Evolutionary conservation across 1,140 invertebrate genomes (phyloP).

Genomic region (Psix sp.): DNA sequence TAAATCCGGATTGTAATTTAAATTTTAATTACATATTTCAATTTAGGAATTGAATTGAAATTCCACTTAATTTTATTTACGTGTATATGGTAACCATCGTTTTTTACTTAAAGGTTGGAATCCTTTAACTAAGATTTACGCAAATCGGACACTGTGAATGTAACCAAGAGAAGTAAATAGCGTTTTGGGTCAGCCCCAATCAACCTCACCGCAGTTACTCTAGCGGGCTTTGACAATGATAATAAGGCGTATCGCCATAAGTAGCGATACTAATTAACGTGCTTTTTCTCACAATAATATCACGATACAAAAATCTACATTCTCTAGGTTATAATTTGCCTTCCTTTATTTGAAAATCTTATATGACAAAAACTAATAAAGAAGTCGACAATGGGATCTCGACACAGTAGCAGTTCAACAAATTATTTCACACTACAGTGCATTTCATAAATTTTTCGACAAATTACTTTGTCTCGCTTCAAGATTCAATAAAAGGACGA

Average conservation of each 20-base stretch:
- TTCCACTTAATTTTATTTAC: too few species aligned
- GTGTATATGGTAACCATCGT: too few species aligned
- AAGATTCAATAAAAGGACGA: too few species aligned
- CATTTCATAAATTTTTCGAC: too few species aligned
- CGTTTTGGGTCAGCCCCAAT: constrained; percentile 52
- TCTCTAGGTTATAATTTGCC: constrained; percentile 3
- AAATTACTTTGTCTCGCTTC: too few species aligned
- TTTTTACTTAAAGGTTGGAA: constrained; percentile 44
- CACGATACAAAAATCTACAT: constrained; percentile 14
- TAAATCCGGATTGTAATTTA: too few species aligned
- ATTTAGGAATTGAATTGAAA: too few species aligned
- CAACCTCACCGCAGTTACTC: constrained; percentile 38
- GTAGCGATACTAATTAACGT: constrained; percentile 32
- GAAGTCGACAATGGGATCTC: too few species aligned
- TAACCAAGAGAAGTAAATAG: constrained; percentile 36
- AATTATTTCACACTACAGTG: too few species aligned
- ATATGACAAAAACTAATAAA: constrained; percentile 25
- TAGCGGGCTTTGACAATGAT: constrained; percentile 40
- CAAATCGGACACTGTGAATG: constrained; percentile 26
- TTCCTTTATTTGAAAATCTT: constrained; percentile 25
- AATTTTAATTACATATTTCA: too few species aligned
- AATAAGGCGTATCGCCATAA: constrained; percentile 45
- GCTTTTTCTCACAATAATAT: constrained; percentile 32
- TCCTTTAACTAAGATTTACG: constrained; percentile 40
- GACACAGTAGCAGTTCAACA: too few species aligned